Base-by-base conservation (phyloP, 2,888 invertebrate genomes). In the Andrena marginata region DNA sequence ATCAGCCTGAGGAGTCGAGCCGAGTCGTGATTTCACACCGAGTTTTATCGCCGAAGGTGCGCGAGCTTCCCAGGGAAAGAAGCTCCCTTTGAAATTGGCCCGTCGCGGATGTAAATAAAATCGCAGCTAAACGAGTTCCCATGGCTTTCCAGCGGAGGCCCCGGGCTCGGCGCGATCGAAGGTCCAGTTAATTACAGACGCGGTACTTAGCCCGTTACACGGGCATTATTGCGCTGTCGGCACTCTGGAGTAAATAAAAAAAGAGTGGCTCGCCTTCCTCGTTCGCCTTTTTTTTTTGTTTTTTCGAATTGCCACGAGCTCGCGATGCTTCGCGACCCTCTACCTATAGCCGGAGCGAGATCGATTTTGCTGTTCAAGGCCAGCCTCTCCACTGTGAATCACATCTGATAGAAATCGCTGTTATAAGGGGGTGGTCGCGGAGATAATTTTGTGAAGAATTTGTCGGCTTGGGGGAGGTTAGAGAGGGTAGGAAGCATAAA, bases 101-200 rank as follows among this genome's bases (percentile, higher is more conserved):
- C 70, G 29, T 49, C 13, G 10, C 20, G 20, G n/a, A 2, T 20
- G 56, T 48, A 54, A 68, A 54, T 56, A 54, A 16, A 69, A 79
- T 73, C 48, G 56, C 20, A 26, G 23, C 35, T 31, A n/a, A 42
- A 48, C 77, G 59, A 42, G 64, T 48, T 56, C 10, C 42, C 33
- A 56, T n/a, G 31, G 35, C 23, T 35, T 20, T 35, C 62, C 35
- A 29, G 29, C n/a, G 23, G 56, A 10, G 26, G 56, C 20, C 33
- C 31, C 23, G 33, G 35, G 26, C 16, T 33, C 13, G 54, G 23
- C 56, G 16, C 29, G 75, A 75, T 68, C 59, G 60, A 35, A 33
- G 51, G 48, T 70, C n/a, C 29, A 20, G 31, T 77, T 77, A 77
- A 77, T 77, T 71, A 77, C 42, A 64, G 29, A 56, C 54, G 48